Evolutionary conservation across 2,888 invertebrate genomes (phyloP).

Genomic region (Melitaea athalia): DNA sequence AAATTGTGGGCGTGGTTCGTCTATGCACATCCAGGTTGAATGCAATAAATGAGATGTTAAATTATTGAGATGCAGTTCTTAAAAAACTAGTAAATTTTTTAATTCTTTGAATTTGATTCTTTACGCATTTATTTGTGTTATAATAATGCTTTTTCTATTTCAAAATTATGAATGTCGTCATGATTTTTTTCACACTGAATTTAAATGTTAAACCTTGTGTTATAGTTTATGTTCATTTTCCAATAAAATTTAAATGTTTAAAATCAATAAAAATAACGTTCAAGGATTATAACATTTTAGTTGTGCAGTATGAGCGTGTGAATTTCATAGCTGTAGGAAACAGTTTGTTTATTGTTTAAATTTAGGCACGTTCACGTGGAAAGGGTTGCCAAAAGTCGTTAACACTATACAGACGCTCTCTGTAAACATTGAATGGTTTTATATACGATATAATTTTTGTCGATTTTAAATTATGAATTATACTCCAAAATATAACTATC

Average conservation of each 20-base stretch:
- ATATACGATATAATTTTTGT: conserved; percentile 39
- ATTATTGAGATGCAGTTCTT: background rate
- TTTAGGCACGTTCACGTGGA: conserved; percentile 50
- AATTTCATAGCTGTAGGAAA: conserved; percentile 59
- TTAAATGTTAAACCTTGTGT: background rate
- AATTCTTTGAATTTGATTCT: background rate
- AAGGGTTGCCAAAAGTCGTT: conserved; percentile 72
- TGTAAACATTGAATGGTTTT: conserved; percentile 56
- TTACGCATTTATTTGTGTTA: too few relatives aligned
- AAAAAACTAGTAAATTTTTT: background rate
- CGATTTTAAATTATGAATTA: background rate
- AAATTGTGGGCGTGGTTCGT: too few relatives aligned
- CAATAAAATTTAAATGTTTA: background rate
- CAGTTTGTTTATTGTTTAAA: conserved; percentile 70
- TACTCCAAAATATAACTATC: too few relatives aligned
- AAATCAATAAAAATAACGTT: conserved; percentile 8
- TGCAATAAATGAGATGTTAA: too few relatives aligned
- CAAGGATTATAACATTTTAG: conserved; percentile 21
- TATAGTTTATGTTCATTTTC: background rate
- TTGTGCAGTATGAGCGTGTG: conserved; percentile 39
- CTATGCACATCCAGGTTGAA: too few relatives aligned
- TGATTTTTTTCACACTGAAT: background rate
- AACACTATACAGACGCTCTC: conserved; percentile 68
- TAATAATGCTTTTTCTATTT: too few relatives aligned
- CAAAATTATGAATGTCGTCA: too few relatives aligned